Conservation (phyloP, 2,113 vertebrate species). For the Ancistrus triradiatus region DNA sequence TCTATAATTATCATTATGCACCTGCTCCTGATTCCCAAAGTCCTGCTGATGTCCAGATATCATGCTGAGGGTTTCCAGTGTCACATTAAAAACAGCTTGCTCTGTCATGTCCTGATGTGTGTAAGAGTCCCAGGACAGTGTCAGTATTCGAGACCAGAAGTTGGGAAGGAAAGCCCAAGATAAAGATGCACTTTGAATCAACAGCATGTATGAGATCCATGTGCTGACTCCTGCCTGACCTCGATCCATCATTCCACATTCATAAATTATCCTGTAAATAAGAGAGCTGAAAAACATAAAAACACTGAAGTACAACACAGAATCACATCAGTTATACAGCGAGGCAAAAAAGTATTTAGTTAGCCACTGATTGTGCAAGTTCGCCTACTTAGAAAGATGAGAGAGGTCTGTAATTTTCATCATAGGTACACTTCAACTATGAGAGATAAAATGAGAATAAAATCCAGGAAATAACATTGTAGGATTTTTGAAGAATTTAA, state of each 20-base stretch:
- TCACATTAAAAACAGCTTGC: slow-evolving; percentile 71
- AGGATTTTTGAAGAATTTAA: too few species aligned
- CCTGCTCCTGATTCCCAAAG: slow-evolving; percentile 41
- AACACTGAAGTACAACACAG: too few species aligned
- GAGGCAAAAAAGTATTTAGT: too few species aligned
- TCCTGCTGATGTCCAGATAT: slow-evolving; percentile 20
- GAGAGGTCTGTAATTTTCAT: too few species aligned
- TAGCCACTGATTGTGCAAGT: too few species aligned
- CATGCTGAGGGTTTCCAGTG: slow-evolving; percentile 61
- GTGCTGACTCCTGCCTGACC: neutral
- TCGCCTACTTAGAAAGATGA: too few species aligned
- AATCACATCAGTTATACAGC: too few species aligned
- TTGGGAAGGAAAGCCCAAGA: slow-evolving; percentile 75
- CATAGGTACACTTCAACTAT: too few species aligned
- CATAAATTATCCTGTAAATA: neutral
- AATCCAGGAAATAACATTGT: too few species aligned
- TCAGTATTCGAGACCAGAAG: slow-evolving; percentile 75
- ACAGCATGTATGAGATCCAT: slow-evolving; percentile 26
- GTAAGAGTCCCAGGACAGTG: slow-evolving; percentile 71
- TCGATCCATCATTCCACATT: slow-evolving; percentile 35
- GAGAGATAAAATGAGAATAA: too few species aligned
- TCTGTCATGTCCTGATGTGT: slow-evolving; percentile 83
- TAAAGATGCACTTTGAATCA: slow-evolving; percentile 52
- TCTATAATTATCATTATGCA: slow-evolving; percentile 36
- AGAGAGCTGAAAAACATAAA: too few species aligned